These are phyloP conservation scores for Benitochromis conjunctus DNA, from an alignment of 2,113 vertebrate species.

Conservation along the genomic window DNA sequence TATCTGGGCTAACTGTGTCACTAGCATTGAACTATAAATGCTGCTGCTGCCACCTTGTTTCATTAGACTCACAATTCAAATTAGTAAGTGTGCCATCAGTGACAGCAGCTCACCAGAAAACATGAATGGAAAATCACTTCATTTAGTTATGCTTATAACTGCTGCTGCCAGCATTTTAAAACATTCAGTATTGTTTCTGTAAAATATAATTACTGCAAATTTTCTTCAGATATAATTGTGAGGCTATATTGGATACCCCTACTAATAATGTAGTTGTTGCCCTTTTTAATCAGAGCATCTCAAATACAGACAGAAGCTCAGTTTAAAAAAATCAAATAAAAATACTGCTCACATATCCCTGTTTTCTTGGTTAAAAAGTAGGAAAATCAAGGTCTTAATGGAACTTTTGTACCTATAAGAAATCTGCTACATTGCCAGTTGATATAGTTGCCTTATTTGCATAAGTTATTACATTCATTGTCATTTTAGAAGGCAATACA, in stretches of 20 bases:
- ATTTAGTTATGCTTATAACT: not conserved
- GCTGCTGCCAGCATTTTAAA: not conserved
- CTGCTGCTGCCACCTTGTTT: not conserved
- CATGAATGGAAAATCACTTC: not conserved
- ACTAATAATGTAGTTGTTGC: not conserved
- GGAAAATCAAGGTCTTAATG: not conserved
- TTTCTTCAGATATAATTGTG: not conserved
- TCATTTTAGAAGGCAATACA: not conserved
- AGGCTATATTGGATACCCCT: fast-evolving
- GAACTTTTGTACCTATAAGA: not conserved
- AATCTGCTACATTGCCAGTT: not conserved
- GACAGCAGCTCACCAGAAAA: not conserved
- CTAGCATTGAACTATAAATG: not conserved
- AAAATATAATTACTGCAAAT: not conserved
- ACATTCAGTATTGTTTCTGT: not conserved
- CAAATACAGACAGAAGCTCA: not conserved
- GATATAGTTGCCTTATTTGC: not conserved
- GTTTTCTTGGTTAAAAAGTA: not conserved
- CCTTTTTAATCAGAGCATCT: not conserved
- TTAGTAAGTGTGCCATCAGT: fast-evolving
- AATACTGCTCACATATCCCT: fast-evolving
- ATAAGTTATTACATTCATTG: not conserved
- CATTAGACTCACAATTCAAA: not conserved
- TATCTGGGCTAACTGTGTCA: not conserved
- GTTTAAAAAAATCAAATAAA: fast-evolving